phyloP scores from a whole-genome alignment of 2,113 vertebrate species.

The Terrapene triunguis region DNA sequence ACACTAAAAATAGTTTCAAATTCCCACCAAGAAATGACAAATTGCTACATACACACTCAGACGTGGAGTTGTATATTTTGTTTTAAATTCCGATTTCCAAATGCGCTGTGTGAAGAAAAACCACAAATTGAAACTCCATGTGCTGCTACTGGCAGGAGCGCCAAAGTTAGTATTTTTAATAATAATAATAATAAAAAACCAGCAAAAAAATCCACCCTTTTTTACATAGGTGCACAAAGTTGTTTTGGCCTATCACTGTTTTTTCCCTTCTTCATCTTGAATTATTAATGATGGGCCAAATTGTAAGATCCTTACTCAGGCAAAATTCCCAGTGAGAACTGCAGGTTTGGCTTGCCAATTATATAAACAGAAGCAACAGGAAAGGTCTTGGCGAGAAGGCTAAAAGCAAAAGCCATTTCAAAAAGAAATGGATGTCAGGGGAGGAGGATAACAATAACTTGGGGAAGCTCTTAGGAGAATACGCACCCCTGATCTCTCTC shows the following conservation, averaged over 20 bases:
- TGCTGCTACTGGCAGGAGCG: constrained; percentile 34
- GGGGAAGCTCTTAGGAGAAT: background rate
- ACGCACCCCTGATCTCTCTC: background rate
- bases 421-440: background rate
- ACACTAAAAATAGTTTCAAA: constrained; percentile 68
- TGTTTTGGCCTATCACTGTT: constrained; percentile 27
- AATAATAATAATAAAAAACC: constrained; percentile 23
- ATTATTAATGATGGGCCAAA: background rate
- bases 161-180: background rate
- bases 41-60: constrained; percentile 47
- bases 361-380: constrained; percentile 30
- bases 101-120: constrained; percentile 49
- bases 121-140: constrained; percentile 76
- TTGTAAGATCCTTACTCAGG: constrained; percentile 5
- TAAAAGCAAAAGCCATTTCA: background rate
- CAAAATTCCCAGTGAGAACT: background rate
- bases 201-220: background rate
- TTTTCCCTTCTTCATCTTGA: constrained; percentile 10
- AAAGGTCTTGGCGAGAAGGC: background rate
- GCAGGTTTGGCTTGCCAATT: constrained; percentile 32
- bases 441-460: constrained; percentile 5
- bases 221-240: constrained; percentile 14
- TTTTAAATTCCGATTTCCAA: constrained; percentile 69
- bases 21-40: constrained; percentile 68
- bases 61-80: constrained; percentile 68